Conservation (phyloP, 2,888 invertebrate genomes). For the Ophioninae sp. region DNA sequence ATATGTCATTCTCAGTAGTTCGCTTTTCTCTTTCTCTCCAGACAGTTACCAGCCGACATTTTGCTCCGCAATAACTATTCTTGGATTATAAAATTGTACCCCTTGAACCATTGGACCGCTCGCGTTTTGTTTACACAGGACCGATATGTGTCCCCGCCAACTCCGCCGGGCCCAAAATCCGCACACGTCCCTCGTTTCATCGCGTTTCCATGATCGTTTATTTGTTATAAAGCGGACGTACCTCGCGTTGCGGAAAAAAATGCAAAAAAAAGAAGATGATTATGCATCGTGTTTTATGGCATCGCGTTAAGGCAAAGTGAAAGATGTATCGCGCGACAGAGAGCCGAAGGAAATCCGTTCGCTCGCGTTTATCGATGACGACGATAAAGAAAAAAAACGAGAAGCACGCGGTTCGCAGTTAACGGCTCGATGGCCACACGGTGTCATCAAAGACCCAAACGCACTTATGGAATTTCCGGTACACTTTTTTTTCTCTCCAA, state of each 20-base stretch:
- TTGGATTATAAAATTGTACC: constrained; percentile 79
- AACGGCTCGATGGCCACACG: too few relatives aligned
- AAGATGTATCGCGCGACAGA: background rate
- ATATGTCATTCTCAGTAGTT: constrained; percentile 35
- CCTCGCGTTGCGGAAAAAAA: background rate
- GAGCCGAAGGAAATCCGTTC: background rate
- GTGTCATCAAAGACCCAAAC: too few relatives aligned
- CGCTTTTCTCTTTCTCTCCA: constrained; percentile 6
- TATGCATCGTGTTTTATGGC: background rate
- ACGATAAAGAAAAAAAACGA: too few relatives aligned
- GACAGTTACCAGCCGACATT: constrained; percentile 60
- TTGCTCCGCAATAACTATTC: constrained; percentile 66
- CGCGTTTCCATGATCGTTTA: constrained; percentile 4
- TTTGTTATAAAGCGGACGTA: background rate
- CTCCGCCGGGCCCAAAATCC: constrained; percentile 51
- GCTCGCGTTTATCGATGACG: background rate
- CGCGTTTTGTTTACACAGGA: constrained; percentile 65
- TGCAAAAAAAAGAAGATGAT: background rate
- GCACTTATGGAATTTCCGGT: background rate
- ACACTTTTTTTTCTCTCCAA: background rate
- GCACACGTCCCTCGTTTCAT: constrained; percentile 42
- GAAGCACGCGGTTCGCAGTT: too few relatives aligned
- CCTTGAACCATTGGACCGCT: constrained; percentile 80
- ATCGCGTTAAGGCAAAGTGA: constrained; percentile 7
- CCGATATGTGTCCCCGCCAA: constrained; percentile 62